These are phyloP conservation scores for Magallana ariakensis DNA, from an alignment of 1,140 invertebrate species.

Conservation along the genomic window DNA sequence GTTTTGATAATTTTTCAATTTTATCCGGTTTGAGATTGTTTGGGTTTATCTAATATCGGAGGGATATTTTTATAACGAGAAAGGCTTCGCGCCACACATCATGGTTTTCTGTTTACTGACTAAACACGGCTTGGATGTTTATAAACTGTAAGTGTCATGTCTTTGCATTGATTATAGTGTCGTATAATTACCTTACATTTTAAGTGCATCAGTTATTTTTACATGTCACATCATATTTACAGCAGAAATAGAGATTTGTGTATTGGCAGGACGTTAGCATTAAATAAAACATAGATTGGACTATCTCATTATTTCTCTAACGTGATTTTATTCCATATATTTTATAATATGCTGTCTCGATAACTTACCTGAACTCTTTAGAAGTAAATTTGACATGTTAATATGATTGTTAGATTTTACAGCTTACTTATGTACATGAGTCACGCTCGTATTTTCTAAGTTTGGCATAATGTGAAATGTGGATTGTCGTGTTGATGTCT, in stretches of 20 bases:
- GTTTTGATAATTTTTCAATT: neutral
- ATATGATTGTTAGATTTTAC: neutral
- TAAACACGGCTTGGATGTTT: neutral
- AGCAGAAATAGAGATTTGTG: neutral
- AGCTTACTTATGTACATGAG: neutral
- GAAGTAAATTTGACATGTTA: neutral
- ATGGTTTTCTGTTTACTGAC: neutral
- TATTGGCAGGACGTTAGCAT: neutral
- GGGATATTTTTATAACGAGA: no score
- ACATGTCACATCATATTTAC: neutral
- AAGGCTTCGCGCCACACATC: neutral
- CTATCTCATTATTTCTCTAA: neutral
- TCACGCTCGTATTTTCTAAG: neutral
- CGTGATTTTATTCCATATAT: neutral
- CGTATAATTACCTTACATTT: neutral
- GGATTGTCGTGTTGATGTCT: neutral
- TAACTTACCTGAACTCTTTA: neutral
- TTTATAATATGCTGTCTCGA: neutral
- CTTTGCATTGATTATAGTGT: neutral
- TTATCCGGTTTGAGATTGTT: no score
- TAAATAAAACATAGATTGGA: neutral
- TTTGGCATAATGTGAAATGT: neutral
- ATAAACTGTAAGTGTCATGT: slow-evolving; percentile 22
- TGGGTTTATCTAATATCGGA: no score
- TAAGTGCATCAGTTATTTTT: neutral